These are phyloP conservation scores for Palythoa caribaeorum DNA, from an alignment of 92 coral and sea anemone genomes.

Conservation along the genomic window DNA sequence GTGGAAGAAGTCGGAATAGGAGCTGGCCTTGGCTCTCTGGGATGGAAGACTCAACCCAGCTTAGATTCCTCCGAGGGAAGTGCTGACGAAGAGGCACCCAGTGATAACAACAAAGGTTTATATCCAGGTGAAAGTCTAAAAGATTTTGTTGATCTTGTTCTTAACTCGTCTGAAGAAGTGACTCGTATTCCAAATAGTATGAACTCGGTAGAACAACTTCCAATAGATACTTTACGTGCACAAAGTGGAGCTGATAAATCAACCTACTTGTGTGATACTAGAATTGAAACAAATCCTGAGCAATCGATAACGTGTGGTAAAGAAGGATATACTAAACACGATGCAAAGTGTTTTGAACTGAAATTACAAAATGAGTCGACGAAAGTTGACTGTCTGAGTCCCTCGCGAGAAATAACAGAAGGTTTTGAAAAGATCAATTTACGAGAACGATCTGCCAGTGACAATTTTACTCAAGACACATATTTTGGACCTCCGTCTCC, in stretches of 20 bases:
- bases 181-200: not conserved
- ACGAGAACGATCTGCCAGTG: constrained; percentile 26
- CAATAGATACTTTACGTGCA: not conserved
- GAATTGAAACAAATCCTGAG: not conserved
- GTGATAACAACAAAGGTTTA: constrained; percentile 15
- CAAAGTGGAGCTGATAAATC: not conserved
- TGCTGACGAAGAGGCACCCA: constrained; percentile 9
- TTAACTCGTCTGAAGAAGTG: constrained; percentile 52
- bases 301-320: not conserved
- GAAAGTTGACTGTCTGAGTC: constrained; percentile 24
- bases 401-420: constrained; percentile 28
- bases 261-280: not conserved
- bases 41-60: constrained; percentile 37
- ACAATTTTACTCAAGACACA: not conserved
- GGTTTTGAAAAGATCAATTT: constrained; percentile 21
- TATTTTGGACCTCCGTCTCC: constrained; percentile 45
- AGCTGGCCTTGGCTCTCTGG: constrained; percentile 12
- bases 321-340: not conserved
- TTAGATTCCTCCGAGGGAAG: constrained; percentile 32
- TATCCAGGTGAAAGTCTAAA: constrained; percentile 23
- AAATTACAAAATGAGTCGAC: not conserved
- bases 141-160: constrained; percentile 49
- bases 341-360: not conserved
- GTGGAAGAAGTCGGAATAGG: constrained; percentile 37
- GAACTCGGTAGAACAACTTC: not conserved